Base-by-base conservation (phyloP, 1,140 invertebrate species). In the Dreissena rostriformis region DNA sequence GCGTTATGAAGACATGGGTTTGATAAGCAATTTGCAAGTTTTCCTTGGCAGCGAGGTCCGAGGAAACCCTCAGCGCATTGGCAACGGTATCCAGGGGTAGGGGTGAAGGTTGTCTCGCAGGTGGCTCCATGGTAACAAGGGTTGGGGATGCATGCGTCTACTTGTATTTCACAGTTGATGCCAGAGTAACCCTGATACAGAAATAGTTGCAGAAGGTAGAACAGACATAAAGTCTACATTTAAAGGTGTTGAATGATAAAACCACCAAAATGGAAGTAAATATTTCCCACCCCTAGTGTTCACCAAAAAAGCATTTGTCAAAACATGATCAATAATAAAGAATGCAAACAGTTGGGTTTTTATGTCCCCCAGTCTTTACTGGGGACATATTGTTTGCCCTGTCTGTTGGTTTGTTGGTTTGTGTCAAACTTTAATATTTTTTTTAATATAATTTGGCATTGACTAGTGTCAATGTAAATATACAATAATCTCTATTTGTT, bases 81-180 rank as follows among this genome's bases (percentile, higher is more conserved):
- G 72, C 88, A 90, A 10, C 24, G 19, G 67, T 29, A 84, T 2
- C 82, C 82, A 22, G 52, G 17, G 24, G n/a, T 52, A 22, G 67
- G 24, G n/a, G 70, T 67, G 68, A 73, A 88, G 39, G 86, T 81
- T 8, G 90, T 86, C 53, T 89, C 81, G 89, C 98, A 99, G 0
- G 97, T 98, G 0, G 97, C 98, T 1, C 97, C 97, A 93, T 99
- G 98, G 91, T 97, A 96, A 93, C 98, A 99, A 0, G 97, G 97
- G 81, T 89, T 86, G 11, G 97, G 97, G 88, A 97, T 88, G 61
- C 91, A 92, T 14, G 83, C 66, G 72, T 91, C 67, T 22, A 51
- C 63, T 66, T 84, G 84, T 17, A 68, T 49, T 19, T 74, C 71
- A 75, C 82, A 84, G 39, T 66, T 68, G 0, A 77, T 63, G 6